phyloP scores from a whole-genome alignment of 2,888 invertebrate genomes.

The Sarcophaga caerulescens region DNA sequence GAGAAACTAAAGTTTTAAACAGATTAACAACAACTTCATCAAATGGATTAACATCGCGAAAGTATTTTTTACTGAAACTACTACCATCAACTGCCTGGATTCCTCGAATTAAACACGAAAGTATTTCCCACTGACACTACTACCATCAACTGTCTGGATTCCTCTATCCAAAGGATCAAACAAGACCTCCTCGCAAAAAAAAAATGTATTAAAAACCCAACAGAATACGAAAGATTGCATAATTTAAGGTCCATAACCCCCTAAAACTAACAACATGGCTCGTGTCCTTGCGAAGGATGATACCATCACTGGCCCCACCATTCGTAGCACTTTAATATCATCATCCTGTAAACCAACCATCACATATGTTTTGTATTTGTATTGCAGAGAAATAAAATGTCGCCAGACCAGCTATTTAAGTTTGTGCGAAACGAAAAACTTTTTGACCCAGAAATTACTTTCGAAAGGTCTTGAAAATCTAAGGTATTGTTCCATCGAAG shows the following conservation, averaged over 20 bases:
- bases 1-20: too few species aligned
- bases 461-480: slow-evolving; percentile 69
- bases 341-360: slow-evolving; percentile 7
- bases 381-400: slow-evolving; percentile 73
- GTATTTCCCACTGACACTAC: too few species aligned
- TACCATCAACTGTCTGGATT: too few species aligned
- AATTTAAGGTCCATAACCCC: too few species aligned
- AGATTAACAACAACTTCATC: too few species aligned
- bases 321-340: background rate
- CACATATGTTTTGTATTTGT: slow-evolving; percentile 67
- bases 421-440: slow-evolving; percentile 72
- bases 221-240: background rate
- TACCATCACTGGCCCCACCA: background rate
- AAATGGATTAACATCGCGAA: too few species aligned
- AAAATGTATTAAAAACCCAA: background rate
- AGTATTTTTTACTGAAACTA: too few species aligned
- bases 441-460: slow-evolving; percentile 72
- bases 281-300: background rate
- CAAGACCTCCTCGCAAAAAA: background rate
- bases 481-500: slow-evolving; percentile 69
- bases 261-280: background rate
- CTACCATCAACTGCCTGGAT: too few species aligned
- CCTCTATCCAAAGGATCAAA: background rate
- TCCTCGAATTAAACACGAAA: too few species aligned
- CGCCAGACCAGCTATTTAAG: slow-evolving; percentile 70